phyloP scores from a whole-genome alignment of 2,113 vertebrate species.

The Eublepharis macularius region DNA sequence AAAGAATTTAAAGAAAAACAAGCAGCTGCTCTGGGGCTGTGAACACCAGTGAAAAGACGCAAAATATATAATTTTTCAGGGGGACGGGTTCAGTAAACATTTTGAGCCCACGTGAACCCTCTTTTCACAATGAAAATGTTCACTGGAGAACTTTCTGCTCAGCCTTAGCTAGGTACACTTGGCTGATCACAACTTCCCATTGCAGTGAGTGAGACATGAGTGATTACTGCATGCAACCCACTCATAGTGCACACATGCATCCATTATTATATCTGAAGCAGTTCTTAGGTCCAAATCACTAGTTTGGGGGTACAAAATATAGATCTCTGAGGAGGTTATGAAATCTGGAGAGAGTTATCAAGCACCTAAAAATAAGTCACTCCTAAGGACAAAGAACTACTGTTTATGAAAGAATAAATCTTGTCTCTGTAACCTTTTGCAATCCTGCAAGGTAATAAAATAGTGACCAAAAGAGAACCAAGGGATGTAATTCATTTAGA shows the following conservation, averaged over 20 bases:
- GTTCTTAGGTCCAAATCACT: background rate
- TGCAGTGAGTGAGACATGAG: background rate
- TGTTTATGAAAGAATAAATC: slow-evolving; percentile 59
- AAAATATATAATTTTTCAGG: background rate
- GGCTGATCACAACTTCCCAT: background rate
- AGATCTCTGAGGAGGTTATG: slow-evolving; percentile 27
- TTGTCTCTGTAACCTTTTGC: slow-evolving; percentile 53
- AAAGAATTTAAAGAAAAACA: no score
- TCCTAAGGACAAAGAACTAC: slow-evolving; percentile 24
- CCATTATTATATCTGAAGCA: background rate
- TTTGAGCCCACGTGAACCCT: background rate
- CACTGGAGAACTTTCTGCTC: background rate
- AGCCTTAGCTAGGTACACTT: background rate
- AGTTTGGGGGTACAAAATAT: slow-evolving; percentile 18
- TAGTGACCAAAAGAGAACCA: slow-evolving; percentile 59
- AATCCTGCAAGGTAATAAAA: slow-evolving; percentile 65
- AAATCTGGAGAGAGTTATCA: slow-evolving; percentile 56
- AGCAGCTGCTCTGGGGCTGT: no score
- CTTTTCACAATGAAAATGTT: background rate
- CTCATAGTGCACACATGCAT: background rate
- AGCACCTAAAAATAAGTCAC: slow-evolving; percentile 37
- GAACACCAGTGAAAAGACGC: no score
- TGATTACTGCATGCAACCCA: background rate
- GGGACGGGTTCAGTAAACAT: background rate
- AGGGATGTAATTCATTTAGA: slow-evolving; percentile 66